Evolutionary conservation across 1,140 invertebrate species (phyloP).

Genomic region (Drosophila sproati): DNA sequence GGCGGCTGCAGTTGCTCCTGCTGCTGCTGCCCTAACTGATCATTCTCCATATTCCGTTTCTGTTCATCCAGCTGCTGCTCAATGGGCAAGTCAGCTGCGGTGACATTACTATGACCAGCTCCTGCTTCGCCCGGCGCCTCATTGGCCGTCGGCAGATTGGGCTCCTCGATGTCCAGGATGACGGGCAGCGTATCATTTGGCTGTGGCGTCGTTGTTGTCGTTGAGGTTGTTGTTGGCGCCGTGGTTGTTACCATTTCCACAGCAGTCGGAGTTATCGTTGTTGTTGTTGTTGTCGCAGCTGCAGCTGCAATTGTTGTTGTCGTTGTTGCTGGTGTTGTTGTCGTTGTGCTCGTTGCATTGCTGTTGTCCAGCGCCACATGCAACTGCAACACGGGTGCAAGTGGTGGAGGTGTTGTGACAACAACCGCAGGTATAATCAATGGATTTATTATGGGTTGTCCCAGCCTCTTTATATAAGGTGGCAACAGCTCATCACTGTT

Average conservation of each 20-base stretch:
- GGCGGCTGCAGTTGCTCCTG: not conserved
- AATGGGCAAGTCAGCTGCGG: not conserved
- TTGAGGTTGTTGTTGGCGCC: constrained; percentile 64
- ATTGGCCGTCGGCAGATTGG: constrained; percentile 25
- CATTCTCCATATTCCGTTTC: constrained; percentile 3
- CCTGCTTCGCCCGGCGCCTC: constrained; percentile 23
- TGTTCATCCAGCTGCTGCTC: constrained; percentile 1
- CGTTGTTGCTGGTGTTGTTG: constrained; percentile 9
- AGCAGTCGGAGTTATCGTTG: constrained; percentile 32
- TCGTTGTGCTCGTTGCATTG: constrained; percentile 33
- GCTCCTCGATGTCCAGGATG: constrained; percentile 69
- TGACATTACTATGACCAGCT: constrained; percentile 24
- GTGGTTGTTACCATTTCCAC: constrained; percentile 59
- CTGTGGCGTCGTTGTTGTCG: constrained; percentile 65
- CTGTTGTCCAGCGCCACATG: constrained; percentile 15
- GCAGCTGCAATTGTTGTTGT: constrained; percentile 25
- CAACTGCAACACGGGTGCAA: constrained; percentile 6
- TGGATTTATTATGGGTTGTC: constrained; percentile 85
- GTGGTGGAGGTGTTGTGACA: constrained; percentile 27
- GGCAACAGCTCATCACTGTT: constrained; percentile 83
- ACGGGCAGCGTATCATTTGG: constrained; percentile 68
- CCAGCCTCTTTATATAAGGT: constrained; percentile 85
- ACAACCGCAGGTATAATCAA: constrained; percentile 78
- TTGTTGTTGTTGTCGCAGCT: constrained; percentile 25
- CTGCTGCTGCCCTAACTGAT: constrained; percentile 20